A percentile compares a stretch with the other conserved stretches of the same genome.
These are phyloP conservation scores for Halesus radiatus DNA, from an alignment of 1,140 invertebrate species.

Conservation along the genomic window DNA sequence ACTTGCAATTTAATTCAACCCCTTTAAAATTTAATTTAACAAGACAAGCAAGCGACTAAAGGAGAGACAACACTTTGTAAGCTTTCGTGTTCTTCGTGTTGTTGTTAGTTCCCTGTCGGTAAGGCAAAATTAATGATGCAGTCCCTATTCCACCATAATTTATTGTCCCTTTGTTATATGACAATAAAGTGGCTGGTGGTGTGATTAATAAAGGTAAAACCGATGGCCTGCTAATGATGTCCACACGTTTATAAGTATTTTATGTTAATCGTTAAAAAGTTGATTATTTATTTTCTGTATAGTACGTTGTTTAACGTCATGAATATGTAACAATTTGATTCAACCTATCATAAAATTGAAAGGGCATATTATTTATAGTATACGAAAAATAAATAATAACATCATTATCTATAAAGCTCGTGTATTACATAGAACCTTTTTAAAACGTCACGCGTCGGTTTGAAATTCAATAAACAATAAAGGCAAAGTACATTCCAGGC, in stretches of 20 bases:
- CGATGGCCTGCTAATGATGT: too few species aligned
- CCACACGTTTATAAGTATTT: too few species aligned
- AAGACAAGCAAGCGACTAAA: conserved; percentile 37
- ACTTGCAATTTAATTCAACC: conserved; percentile 51
- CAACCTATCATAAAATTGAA: too few species aligned
- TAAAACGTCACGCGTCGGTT: too few species aligned
- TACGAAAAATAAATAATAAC: too few species aligned
- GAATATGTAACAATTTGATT: too few species aligned
- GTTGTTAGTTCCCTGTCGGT: conserved; percentile 16
- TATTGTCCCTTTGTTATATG: not conserved
- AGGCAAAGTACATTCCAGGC: not conserved
- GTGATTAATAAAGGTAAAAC: not conserved
- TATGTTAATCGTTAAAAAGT: too few species aligned
- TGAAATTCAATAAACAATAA: not conserved
- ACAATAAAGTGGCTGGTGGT: not conserved
- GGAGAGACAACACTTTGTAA: conserved; percentile 44
- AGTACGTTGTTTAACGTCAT: too few species aligned
- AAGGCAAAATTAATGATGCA: conserved; percentile 29
- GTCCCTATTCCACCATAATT: conserved; percentile 1
- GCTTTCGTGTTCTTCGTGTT: conserved; percentile 37
- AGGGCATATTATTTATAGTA: too few species aligned
- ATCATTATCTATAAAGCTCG: too few species aligned
- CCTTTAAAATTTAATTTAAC: conserved; percentile 53
- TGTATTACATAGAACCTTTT: too few species aligned
- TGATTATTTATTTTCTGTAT: too few species aligned